Conservation (phyloP, 2,797 vertebrate genomes). For the Uromys caudimaculatus region DNA sequence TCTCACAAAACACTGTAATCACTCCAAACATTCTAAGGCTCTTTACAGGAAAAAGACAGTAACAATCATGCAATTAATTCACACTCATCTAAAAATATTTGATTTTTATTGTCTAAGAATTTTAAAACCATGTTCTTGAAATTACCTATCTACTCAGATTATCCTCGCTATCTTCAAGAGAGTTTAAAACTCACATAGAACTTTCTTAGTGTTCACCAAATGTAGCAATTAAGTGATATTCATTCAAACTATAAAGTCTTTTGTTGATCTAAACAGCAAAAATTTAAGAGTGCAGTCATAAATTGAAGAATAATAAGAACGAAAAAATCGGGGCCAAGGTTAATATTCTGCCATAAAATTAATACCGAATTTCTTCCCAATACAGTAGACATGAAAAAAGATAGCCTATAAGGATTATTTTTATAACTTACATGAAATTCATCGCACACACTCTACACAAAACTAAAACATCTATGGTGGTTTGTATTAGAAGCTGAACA, state of each 20-base stretch:
- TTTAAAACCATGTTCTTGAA: slow-evolving; percentile 27
- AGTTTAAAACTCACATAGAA: neutral
- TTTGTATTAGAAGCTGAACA: slow-evolving; percentile 55
- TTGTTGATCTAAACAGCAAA: neutral
- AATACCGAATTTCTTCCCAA: neutral
- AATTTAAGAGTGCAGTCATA: neutral
- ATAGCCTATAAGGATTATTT: neutral
- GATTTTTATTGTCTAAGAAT: neutral
- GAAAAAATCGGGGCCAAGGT: neutral
- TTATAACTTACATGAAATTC: slow-evolving; percentile 30
- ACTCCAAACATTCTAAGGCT: neutral
- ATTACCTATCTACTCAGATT: neutral
- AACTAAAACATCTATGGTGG: slow-evolving; percentile 30
- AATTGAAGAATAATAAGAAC: neutral
- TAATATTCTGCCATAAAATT: slow-evolving; percentile 27
- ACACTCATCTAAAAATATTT: neutral
- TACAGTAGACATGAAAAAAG: neutral
- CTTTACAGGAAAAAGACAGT: neutral
- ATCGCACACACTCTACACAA: slow-evolving; percentile 27
- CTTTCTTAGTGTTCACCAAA: neutral
- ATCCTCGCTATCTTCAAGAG: neutral
- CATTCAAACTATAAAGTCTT: neutral
- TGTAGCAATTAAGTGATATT: neutral
- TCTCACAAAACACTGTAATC: neutral
- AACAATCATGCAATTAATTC: neutral